Percentiles rank a stretch among this genome's conserved stretches.
These are phyloP conservation scores for Galago senegalensis DNA, from an alignment of 2,797 vertebrate species.

Conservation along the genomic window DNA sequence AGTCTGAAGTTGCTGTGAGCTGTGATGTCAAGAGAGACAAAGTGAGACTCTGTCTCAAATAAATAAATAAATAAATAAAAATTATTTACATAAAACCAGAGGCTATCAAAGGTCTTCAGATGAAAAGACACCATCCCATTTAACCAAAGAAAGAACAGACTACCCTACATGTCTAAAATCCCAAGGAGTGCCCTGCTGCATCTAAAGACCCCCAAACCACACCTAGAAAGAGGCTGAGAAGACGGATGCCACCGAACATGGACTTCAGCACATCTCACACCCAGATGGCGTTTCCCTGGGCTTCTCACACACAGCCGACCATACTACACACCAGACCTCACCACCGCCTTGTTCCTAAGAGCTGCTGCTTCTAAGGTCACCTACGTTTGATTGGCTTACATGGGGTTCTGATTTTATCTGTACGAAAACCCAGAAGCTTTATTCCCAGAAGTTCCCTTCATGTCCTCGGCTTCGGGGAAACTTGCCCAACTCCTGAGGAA, in stretches of 20 bases:
- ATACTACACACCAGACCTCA: not conserved
- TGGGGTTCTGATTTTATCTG: not conserved
- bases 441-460: not conserved
- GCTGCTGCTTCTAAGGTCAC: not conserved
- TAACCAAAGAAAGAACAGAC: not conserved
- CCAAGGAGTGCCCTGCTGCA: not conserved
- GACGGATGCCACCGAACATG: rapidly evolving
- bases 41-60: too few relatives aligned
- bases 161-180: not conserved
- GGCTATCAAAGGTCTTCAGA: not conserved
- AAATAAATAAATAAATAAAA: not conserved
- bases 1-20: too few relatives aligned
- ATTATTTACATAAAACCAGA: slow-evolving; percentile 37
- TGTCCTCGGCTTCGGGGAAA: not conserved
- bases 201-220: not conserved
- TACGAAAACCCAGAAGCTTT: not conserved
- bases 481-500: not conserved
- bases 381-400: not conserved
- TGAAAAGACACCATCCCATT: not conserved
- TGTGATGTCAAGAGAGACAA: too few relatives aligned
- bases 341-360: not conserved
- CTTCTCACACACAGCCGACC: not conserved
- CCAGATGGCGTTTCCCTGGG: rapidly evolving
- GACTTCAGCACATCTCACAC: not conserved
- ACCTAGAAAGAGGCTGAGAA: not conserved